These are phyloP conservation scores for Phoxinus dragarum DNA, from an alignment of 2,797 vertebrate species.

Conservation along the genomic window DNA sequence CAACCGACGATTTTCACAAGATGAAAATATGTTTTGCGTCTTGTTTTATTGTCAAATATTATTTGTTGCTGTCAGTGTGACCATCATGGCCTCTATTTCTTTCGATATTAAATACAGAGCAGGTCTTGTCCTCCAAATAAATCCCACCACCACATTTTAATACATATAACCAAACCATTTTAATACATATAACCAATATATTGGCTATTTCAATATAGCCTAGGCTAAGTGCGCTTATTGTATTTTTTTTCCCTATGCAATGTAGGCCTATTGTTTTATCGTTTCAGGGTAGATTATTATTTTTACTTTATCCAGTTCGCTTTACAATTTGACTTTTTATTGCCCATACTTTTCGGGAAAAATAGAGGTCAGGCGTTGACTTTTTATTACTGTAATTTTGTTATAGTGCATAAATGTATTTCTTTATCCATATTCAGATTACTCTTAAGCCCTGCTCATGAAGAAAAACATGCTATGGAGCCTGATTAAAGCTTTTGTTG, in stretches of 20 bases:
- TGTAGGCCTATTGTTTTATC: background rate
- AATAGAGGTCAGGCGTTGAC: background rate
- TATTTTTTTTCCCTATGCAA: background rate
- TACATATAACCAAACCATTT: background rate
- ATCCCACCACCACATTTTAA: background rate
- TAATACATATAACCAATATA: background rate
- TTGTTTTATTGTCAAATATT: background rate
- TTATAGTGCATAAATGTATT: constrained; percentile 10
- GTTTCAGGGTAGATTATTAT: background rate
- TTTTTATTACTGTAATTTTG: background rate
- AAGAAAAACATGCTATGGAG: background rate
- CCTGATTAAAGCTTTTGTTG: background rate
- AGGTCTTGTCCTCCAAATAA: background rate
- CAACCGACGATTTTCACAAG: background rate
- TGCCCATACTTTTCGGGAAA: background rate
- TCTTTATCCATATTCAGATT: constrained; percentile 10
- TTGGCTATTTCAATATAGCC: background rate
- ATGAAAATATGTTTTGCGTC: background rate
- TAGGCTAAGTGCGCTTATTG: background rate
- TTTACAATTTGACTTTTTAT: constrained; percentile 4
- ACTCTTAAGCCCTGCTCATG: background rate
- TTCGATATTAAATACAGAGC: background rate
- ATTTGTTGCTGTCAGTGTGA: background rate
- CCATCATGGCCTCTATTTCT: background rate
- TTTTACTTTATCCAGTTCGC: background rate